Conservation (phyloP, 1,140 invertebrate species). For the Papilio glaucus region DNA sequence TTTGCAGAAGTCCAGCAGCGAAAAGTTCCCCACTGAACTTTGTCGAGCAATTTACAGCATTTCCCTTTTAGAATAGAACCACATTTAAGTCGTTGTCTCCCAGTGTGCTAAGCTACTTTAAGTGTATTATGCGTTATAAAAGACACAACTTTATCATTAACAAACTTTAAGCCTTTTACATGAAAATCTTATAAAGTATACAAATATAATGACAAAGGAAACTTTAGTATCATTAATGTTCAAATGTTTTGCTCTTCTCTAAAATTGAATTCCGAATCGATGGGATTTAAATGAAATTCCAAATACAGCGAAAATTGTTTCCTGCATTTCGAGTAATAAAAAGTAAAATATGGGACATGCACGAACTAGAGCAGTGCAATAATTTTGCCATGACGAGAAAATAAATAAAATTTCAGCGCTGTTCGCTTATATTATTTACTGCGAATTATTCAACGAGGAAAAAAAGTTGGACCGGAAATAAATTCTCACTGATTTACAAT, state of each 20-base stretch:
- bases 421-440: constrained; percentile 4
- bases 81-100: constrained; percentile 23
- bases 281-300: background rate
- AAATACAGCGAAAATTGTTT: constrained; percentile 19
- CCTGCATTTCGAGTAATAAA: constrained; percentile 13
- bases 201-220: too few species aligned
- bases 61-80: constrained; percentile 35
- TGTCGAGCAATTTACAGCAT: constrained; percentile 33
- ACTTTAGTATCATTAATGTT: background rate
- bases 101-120: background rate
- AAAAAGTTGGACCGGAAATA: background rate
- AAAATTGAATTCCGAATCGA: background rate
- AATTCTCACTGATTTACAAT: background rate
- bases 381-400: constrained; percentile 22
- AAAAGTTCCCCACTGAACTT: constrained; percentile 28
- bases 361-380: constrained; percentile 22
- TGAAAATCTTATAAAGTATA: too few species aligned
- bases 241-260: background rate
- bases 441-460: constrained; percentile 1
- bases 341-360: constrained; percentile 26
- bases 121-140: background rate
- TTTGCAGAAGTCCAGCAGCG: background rate
- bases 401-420: constrained; percentile 24
- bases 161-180: background rate
- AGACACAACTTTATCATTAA: background rate